These are phyloP conservation scores for Frieseomelitta varia DNA, from an alignment of 1,140 invertebrate genomes.

Conservation along the genomic window DNA sequence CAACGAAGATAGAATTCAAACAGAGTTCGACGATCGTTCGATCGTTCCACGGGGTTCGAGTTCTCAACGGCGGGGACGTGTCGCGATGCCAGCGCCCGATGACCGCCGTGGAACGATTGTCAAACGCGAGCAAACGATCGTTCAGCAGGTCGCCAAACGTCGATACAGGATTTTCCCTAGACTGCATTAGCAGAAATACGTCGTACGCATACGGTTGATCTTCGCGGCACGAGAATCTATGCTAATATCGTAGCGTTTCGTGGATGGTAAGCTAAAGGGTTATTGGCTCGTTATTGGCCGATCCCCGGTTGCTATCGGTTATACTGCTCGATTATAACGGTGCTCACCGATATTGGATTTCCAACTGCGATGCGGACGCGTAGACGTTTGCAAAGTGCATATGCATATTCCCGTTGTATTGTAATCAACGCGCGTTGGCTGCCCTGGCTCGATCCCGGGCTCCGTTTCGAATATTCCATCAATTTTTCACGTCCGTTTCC, in stretches of 20 bases:
- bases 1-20: not conserved
- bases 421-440: conserved; percentile 33
- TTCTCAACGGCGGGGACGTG: not conserved
- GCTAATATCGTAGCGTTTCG: conserved; percentile 65
- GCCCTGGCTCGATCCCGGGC: not conserved
- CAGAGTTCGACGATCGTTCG: not conserved
- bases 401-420: conserved; percentile 33
- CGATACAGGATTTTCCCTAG: conserved; percentile 46
- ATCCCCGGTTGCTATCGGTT: conserved; percentile 55
- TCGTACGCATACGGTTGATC: conserved; percentile 60
- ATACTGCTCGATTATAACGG: conserved; percentile 63
- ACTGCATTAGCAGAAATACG: conserved; percentile 54
- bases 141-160: conserved; percentile 41
- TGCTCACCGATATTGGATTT: conserved; percentile 62
- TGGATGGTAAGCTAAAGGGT: conserved; percentile 61
- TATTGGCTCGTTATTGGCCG: conserved; percentile 66
- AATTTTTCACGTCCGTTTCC: conserved; percentile 2
- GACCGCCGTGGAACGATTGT: conserved; percentile 20
- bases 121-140: conserved; percentile 7
- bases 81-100: not conserved
- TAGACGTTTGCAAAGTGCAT: conserved; percentile 43
- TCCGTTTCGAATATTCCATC: conserved; percentile 14
- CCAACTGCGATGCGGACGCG: conserved; percentile 57
- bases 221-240: conserved; percentile 63
- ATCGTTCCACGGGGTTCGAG: not conserved